Conservation (phyloP, 2,113 vertebrate genomes). For the Diphyllodes magnificus region DNA sequence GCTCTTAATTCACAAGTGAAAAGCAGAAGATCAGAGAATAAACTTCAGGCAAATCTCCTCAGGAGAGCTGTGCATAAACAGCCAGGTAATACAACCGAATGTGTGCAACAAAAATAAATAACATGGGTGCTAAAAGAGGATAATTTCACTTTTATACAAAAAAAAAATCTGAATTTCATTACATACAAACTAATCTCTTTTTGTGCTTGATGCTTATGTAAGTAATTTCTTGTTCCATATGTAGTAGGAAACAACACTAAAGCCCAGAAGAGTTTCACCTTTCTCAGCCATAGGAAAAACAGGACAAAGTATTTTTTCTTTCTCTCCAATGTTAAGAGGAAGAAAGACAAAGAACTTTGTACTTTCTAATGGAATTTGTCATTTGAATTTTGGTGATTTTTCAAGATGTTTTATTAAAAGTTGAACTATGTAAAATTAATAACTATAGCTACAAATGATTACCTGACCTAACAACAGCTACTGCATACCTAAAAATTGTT, state of each 20-base stretch:
- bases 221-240: not conserved
- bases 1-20: not conserved
- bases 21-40: not conserved
- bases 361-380: not conserved
- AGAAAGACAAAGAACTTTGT: not conserved
- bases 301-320: not conserved
- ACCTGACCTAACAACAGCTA: not conserved
- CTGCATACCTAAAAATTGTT: not conserved
- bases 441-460: not conserved
- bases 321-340: not conserved
- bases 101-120: not conserved
- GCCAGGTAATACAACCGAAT: not conserved
- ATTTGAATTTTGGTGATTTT: not conserved
- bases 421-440: not conserved
- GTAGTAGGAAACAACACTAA: not conserved
- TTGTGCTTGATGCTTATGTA: not conserved
- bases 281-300: not conserved
- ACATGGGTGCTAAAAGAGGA: not conserved
- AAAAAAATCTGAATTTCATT: not conserved
- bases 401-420: not conserved
- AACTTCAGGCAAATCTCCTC: not conserved
- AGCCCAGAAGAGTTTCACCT: not conserved
- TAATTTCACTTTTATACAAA: not conserved
- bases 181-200: not conserved
- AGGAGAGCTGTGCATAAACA: not conserved